Conservation (phyloP, 2,113 vertebrate genomes). For the Pelodiscus sinensis region DNA sequence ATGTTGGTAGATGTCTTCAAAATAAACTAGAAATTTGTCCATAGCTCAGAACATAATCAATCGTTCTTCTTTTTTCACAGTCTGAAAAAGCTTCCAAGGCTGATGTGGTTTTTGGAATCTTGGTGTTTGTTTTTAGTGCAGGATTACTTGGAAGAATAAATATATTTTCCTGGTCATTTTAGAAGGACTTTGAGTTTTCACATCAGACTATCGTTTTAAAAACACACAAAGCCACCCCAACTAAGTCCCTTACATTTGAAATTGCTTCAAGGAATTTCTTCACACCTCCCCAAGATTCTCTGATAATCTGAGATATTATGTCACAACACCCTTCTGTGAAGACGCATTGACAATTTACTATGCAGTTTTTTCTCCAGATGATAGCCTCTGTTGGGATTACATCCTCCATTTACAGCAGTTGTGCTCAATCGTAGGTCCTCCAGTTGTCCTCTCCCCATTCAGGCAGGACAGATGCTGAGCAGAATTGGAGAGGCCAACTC, state of each 20-base stretch:
- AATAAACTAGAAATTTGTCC: background rate
- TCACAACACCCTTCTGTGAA: background rate
- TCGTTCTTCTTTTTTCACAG: background rate
- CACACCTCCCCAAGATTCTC: background rate
- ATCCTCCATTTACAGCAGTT: background rate
- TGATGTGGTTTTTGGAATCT: background rate
- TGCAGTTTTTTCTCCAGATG: background rate
- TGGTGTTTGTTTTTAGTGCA: background rate
- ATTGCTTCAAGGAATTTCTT: background rate
- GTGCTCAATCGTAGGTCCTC: background rate
- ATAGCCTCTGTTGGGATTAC: background rate
- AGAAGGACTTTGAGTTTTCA: background rate
- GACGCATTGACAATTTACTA: accelerated
- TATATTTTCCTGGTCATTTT: background rate
- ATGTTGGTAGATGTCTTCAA: background rate
- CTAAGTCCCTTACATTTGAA: background rate
- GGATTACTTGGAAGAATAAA: background rate
- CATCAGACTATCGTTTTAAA: background rate
- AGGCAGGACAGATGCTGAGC: background rate
- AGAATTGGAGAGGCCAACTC: background rate
- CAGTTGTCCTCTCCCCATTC: too few species aligned
- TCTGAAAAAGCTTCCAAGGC: background rate
- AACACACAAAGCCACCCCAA: background rate
- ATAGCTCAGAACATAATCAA: background rate
- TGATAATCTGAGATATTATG: background rate